phyloP scores from a whole-genome alignment of 1,140 invertebrate genomes.

The Rhagoletis zephyria region DNA sequence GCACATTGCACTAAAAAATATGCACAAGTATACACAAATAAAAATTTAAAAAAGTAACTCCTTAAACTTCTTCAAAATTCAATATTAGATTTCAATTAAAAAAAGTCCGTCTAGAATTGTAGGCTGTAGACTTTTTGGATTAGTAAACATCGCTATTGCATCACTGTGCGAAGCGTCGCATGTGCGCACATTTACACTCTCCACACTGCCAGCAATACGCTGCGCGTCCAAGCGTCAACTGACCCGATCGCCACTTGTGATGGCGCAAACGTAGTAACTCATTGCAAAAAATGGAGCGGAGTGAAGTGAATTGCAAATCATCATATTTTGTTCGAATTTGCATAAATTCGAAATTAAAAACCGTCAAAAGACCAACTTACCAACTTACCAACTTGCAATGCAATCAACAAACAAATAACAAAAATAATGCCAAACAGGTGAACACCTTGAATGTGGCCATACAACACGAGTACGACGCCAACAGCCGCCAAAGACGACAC shows the following conservation, averaged over 20 bases:
- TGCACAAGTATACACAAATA: too few species aligned
- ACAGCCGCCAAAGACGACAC: background rate
- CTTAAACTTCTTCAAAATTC: too few species aligned
- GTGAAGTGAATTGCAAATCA: slow-evolving; percentile 5
- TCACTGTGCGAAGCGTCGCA: too few species aligned
- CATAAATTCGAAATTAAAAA: slow-evolving; percentile 57
- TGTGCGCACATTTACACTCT: background rate
- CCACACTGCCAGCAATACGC: background rate
- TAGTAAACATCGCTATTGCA: too few species aligned
- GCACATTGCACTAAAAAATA: too few species aligned
- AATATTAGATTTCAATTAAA: too few species aligned
- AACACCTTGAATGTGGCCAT: slow-evolving; percentile 30
- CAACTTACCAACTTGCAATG: background rate
- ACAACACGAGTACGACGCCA: background rate
- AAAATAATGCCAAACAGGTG: slow-evolving; percentile 40
- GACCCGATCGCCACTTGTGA: background rate
- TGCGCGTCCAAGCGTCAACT: background rate
- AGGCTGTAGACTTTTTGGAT: too few species aligned
- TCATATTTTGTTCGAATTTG: slow-evolving; percentile 53
- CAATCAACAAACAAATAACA: slow-evolving; percentile 8
- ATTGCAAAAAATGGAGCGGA: slow-evolving; percentile 22
- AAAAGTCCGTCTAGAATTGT: too few species aligned
- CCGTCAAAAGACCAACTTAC: slow-evolving; percentile 52
- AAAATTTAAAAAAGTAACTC: too few species aligned
- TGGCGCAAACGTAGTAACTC: background rate